phyloP scores from a whole-genome alignment of 2,888 invertebrate genomes.

The Trichopoda pennipes region DNA sequence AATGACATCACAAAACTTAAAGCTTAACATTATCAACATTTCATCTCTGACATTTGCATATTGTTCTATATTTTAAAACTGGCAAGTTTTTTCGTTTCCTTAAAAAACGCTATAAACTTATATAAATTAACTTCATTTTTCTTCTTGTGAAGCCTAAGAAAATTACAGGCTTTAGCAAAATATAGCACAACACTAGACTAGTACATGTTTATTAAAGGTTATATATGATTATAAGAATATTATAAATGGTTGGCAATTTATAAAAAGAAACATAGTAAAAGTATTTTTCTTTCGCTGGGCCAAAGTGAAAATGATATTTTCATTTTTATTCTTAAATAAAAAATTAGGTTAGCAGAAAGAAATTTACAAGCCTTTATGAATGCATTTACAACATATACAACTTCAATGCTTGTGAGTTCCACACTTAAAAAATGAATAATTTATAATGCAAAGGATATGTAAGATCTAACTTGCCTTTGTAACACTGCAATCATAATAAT shows the following conservation, averaged over 20 bases:
- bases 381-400: background rate
- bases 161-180: constrained; percentile 28
- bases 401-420: background rate
- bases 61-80: background rate
- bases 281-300: background rate
- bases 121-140: background rate
- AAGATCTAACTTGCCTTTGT: background rate
- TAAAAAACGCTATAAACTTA: constrained; percentile 6
- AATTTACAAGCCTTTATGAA: constrained; percentile 7
- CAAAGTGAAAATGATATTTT: background rate
- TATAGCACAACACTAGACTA: constrained; percentile 25
- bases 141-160: constrained; percentile 3
- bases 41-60: constrained; percentile 4
- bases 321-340: background rate
- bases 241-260: constrained; percentile 35
- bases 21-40: background rate
- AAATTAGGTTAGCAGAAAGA: constrained; percentile 20
- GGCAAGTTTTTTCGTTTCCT: background rate
- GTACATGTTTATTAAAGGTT: constrained; percentile 28
- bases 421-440: constrained; percentile 3
- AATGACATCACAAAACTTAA: too few relatives aligned
- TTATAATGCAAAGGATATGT: background rate
- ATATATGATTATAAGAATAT: constrained; percentile 31
- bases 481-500: too few relatives aligned
- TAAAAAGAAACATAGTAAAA: constrained; percentile 13